phyloP scores from a whole-genome alignment of 2,113 vertebrate species.

The Neoarius graeffei region DNA sequence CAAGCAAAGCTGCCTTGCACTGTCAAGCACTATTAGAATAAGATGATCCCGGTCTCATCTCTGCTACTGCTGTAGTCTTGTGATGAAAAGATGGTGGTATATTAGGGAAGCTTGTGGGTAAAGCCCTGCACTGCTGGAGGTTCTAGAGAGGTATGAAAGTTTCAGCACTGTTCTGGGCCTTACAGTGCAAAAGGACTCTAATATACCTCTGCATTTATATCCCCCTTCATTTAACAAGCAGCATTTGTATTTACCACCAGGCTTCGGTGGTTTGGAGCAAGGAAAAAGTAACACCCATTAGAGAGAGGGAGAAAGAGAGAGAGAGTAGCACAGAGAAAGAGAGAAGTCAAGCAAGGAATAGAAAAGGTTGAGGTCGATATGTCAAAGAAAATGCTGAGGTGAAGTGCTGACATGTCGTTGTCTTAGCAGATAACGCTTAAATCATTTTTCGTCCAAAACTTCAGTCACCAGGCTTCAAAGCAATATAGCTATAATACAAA shows the following conservation, averaged over 20 bases:
- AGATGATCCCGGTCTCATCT: neutral
- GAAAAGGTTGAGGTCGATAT: constrained; percentile 86
- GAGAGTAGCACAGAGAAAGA: constrained; percentile 49
- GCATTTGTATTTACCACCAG: constrained; percentile 78
- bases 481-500: constrained; percentile 99
- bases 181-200: neutral
- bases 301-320: constrained; percentile 44
- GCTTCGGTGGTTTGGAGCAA: constrained; percentile 84
- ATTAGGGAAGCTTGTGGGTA: neutral
- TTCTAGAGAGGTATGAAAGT: constrained; percentile 61
- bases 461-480: constrained; percentile 99
- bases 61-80: neutral
- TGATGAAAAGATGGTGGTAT: neutral
- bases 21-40: neutral
- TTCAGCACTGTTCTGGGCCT: constrained; percentile 60
- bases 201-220: constrained; percentile 65
- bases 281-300: constrained; percentile 48
- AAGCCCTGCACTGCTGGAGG: neutral
- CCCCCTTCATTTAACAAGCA: constrained; percentile 77
- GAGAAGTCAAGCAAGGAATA: constrained; percentile 51
- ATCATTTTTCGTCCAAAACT: constrained; percentile 99
- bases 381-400: constrained; percentile 97
- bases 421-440: constrained; percentile 99
- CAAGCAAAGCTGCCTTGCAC: neutral
- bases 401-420: constrained; percentile 95